These are phyloP conservation scores for Chauna torquata DNA, from an alignment of 2,113 vertebrate species.

Conservation along the genomic window DNA sequence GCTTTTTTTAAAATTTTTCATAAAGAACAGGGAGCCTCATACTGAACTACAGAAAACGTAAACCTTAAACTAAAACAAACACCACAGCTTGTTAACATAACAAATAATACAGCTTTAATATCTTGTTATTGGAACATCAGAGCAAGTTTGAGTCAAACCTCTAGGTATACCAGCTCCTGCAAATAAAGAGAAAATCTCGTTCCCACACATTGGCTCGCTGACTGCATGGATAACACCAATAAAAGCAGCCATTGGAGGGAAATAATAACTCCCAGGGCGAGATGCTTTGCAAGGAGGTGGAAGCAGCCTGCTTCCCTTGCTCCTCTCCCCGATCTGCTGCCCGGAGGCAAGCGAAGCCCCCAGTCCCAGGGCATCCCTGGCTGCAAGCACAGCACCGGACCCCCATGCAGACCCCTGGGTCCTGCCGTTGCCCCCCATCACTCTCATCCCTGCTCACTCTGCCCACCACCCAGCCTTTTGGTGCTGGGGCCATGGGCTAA, in stretches of 20 bases:
- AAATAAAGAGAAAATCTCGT: neutral
- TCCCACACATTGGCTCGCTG: neutral
- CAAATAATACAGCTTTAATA: conserved; percentile 20
- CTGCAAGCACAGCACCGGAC: accelerated
- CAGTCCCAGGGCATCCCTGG: neutral
- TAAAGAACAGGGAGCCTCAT: neutral
- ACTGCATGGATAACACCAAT: neutral
- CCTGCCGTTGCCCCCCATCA: neutral
- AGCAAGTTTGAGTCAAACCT: conserved; percentile 1
- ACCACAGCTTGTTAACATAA: neutral
- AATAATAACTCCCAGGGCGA: neutral
- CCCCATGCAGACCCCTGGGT: neutral
- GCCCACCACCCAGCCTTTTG: neutral
- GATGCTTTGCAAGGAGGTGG: neutral
- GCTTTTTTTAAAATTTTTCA: neutral
- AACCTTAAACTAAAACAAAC: conserved; percentile 45
- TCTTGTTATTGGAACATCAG: neutral
- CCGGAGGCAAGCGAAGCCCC: neutral
- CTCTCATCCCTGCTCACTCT: neutral
- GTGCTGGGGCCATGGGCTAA: neutral
- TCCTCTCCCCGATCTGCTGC: neutral
- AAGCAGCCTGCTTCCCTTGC: neutral
- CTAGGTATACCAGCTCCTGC: neutral
- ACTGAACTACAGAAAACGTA: neutral
- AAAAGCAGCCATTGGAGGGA: neutral